Conservation (phyloP, 2,888 invertebrate species). For the Chesias legatella region DNA sequence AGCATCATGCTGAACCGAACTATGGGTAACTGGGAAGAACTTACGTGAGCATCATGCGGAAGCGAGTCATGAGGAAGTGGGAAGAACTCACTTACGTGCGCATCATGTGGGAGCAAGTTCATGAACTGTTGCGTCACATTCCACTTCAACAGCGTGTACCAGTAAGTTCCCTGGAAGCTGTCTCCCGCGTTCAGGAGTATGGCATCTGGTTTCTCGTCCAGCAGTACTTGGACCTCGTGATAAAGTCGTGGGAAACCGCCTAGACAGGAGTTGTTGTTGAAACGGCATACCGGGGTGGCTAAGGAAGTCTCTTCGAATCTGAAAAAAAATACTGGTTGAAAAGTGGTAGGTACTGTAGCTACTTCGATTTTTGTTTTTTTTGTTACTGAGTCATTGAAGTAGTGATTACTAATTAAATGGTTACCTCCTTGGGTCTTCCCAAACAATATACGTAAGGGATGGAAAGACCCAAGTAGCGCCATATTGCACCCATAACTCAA, state of each 20-base stretch:
- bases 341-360: background rate
- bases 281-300: slow-evolving; percentile 76
- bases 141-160: slow-evolving; percentile 89
- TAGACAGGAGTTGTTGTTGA: slow-evolving; percentile 78
- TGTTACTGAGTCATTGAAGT: too few relatives aligned
- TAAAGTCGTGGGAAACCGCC: slow-evolving; percentile 86
- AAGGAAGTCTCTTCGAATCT: slow-evolving; percentile 83
- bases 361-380: too few relatives aligned
- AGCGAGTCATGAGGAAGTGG: too few relatives aligned
- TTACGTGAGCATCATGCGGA: too few relatives aligned
- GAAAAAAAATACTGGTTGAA: slow-evolving; percentile 12
- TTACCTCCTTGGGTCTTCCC: too few relatives aligned
- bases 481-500: too few relatives aligned
- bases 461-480: too few relatives aligned
- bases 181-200: slow-evolving; percentile 91
- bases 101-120: slow-evolving; percentile 88
- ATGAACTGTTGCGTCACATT: slow-evolving; percentile 87
- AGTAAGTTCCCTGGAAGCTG: slow-evolving; percentile 91
- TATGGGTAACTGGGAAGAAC: too few relatives aligned
- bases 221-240: slow-evolving; percentile 73
- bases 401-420: too few relatives aligned
- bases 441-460: too few relatives aligned
- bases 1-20: too few relatives aligned
- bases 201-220: slow-evolving; percentile 75
- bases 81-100: slow-evolving; percentile 79